Percentiles rank a stretch among this genome's conserved stretches.
These are phyloP conservation scores for Hemaris fuciformis DNA, from an alignment of 2,888 invertebrate genomes.

Conservation along the genomic window DNA sequence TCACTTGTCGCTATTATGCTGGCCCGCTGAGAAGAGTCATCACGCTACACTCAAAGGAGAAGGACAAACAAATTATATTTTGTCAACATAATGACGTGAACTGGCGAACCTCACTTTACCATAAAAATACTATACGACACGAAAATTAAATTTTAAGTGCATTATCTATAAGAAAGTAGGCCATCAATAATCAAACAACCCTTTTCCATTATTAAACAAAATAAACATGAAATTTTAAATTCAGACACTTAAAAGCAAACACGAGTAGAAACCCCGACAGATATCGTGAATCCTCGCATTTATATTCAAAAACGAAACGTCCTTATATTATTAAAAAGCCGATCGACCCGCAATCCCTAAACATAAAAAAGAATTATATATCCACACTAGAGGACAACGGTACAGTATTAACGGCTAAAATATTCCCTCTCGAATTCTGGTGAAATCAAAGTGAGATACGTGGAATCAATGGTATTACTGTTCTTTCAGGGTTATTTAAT, in stretches of 20 bases:
- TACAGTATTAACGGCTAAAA: neutral
- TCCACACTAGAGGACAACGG: neutral
- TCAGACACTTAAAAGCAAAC: neutral
- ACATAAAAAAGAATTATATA: conserved; percentile 28
- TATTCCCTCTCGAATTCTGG: neutral
- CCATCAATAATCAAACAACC: too few species aligned
- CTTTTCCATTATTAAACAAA: too few species aligned
- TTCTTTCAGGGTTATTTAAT: conserved; percentile 9
- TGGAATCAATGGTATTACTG: conserved; percentile 3
- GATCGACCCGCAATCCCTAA: neutral
- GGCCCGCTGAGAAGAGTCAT: too few species aligned
- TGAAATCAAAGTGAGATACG: neutral
- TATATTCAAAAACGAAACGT: neutral
- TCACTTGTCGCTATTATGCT: too few species aligned
- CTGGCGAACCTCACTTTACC: too few species aligned
- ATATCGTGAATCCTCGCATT: neutral
- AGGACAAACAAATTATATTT: too few species aligned
- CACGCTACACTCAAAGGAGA: too few species aligned
- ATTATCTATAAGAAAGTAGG: too few species aligned
- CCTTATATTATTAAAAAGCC: conserved; percentile 1
- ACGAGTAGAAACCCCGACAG: neutral
- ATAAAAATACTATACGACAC: too few species aligned
- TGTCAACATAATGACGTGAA: too few species aligned
- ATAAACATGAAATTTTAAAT: neutral
- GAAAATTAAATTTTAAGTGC: too few species aligned